Evolutionary conservation across 2,888 invertebrate genomes (phyloP).

Genomic region (Aspidiotus rigidus): DNA sequence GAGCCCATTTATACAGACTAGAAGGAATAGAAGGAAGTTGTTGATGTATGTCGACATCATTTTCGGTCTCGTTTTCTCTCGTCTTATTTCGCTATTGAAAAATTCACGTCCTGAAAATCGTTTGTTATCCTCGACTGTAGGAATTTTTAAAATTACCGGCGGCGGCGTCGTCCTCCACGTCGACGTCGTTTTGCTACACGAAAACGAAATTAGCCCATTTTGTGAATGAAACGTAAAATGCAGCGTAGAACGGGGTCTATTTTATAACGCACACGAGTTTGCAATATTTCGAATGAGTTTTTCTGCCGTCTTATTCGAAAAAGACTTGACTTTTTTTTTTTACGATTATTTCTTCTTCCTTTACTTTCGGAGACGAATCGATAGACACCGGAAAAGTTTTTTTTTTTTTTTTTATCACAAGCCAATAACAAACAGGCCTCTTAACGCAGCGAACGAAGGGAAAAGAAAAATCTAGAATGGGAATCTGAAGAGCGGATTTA

Average conservation of each 20-base stretch:
- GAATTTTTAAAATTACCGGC: too few species aligned
- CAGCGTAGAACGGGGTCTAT: neutral
- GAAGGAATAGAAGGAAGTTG: neutral
- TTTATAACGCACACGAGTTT: too few species aligned
- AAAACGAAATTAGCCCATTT: neutral
- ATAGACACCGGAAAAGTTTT: neutral
- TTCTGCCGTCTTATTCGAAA: too few species aligned
- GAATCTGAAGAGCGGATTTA: neutral
- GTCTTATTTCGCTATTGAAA: neutral
- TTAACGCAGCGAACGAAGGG: neutral
- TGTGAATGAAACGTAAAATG: neutral
- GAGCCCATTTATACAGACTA: neutral
- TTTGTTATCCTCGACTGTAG: too few species aligned
- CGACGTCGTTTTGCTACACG: neutral
- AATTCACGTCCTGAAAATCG: neutral
- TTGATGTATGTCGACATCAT: conserved; percentile 1
- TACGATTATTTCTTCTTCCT: too few species aligned
- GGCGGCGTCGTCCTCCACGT: too few species aligned
- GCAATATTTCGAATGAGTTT: too few species aligned
- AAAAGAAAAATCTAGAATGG: neutral
- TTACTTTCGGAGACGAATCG: neutral
- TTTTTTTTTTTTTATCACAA: neutral
- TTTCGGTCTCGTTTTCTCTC: neutral
- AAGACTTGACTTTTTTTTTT: too few species aligned
- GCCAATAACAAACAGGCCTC: neutral